Evolutionary conservation across 2,888 invertebrate genomes (phyloP).

Genomic region (Uropetala carovei): DNA sequence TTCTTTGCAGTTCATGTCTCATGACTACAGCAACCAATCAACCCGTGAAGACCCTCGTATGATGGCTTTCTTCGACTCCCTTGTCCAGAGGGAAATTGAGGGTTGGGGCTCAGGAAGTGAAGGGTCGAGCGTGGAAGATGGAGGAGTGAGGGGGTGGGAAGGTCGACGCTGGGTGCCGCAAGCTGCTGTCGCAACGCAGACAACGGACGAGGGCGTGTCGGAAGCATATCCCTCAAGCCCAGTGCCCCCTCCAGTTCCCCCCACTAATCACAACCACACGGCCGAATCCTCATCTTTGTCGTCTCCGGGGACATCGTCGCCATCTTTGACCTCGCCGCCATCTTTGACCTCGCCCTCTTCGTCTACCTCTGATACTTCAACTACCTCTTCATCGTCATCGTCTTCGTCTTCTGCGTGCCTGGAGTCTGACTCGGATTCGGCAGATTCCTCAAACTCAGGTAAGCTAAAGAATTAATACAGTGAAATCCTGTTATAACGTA

Average conservation of each 20-base stretch:
- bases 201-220: conserved; percentile 9
- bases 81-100: conserved; percentile 94
- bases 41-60: conserved; percentile 94
- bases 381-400: conserved; percentile 52
- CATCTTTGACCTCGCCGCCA: conserved; percentile 51
- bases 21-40: conserved; percentile 92
- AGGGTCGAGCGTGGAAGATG: conserved; percentile 54
- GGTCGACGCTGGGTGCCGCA: conserved; percentile 36
- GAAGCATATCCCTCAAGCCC: conserved; percentile 38
- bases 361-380: conserved; percentile 24
- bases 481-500: not conserved
- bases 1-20: conserved; percentile 83
- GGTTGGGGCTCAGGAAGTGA: conserved; percentile 76
- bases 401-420: conserved; percentile 73
- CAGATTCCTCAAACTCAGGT: conserved; percentile 56
- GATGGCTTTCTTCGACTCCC: conserved; percentile 97
- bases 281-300: conserved; percentile 25
- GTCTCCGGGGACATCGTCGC: conserved; percentile 35
- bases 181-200: conserved; percentile 56
- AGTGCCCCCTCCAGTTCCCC: not conserved
- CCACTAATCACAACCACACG: conserved; percentile 33
- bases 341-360: conserved; percentile 50
- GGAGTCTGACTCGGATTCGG: conserved; percentile 72
- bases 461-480: not conserved
- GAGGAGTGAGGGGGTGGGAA: conserved; percentile 43